A percentile compares a stretch with the other conserved stretches of the same genome.
Conservation (phyloP, 2,888 invertebrate genomes). For the Venusia cambrica region DNA sequence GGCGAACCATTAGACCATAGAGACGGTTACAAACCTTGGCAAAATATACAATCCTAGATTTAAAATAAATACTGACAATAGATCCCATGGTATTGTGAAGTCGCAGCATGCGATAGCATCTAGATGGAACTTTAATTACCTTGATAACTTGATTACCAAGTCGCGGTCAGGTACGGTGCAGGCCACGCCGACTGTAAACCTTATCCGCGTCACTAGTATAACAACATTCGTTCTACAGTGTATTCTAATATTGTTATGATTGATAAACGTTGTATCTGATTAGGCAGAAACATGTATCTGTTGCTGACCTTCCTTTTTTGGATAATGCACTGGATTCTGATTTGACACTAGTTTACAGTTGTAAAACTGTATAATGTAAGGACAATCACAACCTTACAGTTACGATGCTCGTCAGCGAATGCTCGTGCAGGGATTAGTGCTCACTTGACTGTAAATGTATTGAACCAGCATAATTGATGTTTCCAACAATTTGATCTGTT, state of each 20-base stretch:
- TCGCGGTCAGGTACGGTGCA: constrained; percentile 2
- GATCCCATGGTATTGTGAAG: constrained; percentile 9
- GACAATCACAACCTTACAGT: constrained; percentile 4
- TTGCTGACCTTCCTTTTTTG: too few species aligned
- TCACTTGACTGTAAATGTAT: constrained; percentile 10
- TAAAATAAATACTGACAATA: too few species aligned
- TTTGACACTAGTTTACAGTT: too few species aligned
- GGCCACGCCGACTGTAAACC: constrained; percentile 1
- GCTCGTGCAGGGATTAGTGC: constrained; percentile 1
- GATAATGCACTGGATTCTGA: too few species aligned
- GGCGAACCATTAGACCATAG: too few species aligned
- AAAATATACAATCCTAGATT: too few species aligned
- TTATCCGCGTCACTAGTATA: not conserved
- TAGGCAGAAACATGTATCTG: too few species aligned
- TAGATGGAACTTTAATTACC: constrained; percentile 34
- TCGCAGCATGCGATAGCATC: constrained; percentile 29
- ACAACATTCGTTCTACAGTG: too few species aligned
- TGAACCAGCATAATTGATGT: constrained; percentile 1
- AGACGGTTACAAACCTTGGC: too few species aligned
- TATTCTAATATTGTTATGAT: too few species aligned
- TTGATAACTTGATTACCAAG: constrained; percentile 18
- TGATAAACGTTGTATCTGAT: too few species aligned
- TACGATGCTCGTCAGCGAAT: constrained; percentile 4
- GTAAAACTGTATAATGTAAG: too few species aligned
- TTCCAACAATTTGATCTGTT: constrained; percentile 17